Evolutionary conservation across 2,888 invertebrate species (phyloP).

Genomic region (Nesidiocoris tenuis): DNA sequence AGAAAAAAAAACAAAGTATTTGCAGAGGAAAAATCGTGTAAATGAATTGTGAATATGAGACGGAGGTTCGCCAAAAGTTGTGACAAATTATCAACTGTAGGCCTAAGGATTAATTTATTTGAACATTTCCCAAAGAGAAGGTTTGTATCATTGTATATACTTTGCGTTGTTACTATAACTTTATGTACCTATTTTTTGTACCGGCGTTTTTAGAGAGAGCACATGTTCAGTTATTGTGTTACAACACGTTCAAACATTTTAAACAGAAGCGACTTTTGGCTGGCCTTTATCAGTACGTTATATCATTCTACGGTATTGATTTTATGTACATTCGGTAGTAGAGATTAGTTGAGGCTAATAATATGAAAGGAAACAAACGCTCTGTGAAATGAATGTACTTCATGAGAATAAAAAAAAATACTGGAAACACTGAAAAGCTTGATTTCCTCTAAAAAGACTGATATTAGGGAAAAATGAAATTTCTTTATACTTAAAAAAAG

Average conservation of each 20-base stretch:
- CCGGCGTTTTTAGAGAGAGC: no score
- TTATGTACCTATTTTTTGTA: no score
- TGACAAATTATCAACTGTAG: conserved; percentile 20
- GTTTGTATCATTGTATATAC: conserved; percentile 36
- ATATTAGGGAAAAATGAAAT: conserved; percentile 46
- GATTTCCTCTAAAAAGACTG: conserved; percentile 49
- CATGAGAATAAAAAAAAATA: conserved; percentile 15
- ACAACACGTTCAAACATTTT: conserved; percentile 11
- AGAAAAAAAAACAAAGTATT: background rate
- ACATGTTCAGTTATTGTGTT: no score
- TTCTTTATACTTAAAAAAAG: conserved; percentile 45
- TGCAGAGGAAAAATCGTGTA: conserved; percentile 13
- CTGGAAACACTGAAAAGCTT: conserved; percentile 46
- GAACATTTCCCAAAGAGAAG: conserved; percentile 27
- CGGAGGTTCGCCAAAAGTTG: conserved; percentile 39
- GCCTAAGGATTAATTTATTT: conserved; percentile 40
- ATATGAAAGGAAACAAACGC: conserved; percentile 10
- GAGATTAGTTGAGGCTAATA: conserved; percentile 39
- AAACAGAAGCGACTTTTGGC: conserved; percentile 37
- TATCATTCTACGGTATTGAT: conserved; percentile 20
- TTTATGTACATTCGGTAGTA: conserved; percentile 34
- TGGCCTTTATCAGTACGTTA: conserved; percentile 16
- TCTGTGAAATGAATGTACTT: conserved; percentile 39
- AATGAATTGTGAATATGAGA: conserved; percentile 38
- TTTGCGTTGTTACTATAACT: no score